Base-by-base conservation (phyloP, 2,113 vertebrate species). In the Vulpes vulpes region DNA sequence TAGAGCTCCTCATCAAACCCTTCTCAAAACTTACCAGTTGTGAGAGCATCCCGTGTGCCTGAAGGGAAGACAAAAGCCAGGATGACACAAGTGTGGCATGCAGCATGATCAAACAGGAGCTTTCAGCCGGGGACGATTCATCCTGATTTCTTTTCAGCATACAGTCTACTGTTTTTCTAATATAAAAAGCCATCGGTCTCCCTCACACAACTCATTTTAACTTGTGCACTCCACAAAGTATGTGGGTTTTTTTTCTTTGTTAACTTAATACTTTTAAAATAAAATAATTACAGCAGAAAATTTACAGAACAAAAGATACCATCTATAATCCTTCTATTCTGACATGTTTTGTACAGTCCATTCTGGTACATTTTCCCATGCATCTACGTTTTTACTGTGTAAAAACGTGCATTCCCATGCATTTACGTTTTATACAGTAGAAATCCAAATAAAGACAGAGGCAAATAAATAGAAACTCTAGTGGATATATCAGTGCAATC, bases 11-110 rank as follows among this genome's bases (percentile, higher is more conserved):
- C 49, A 57, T 25, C 53, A 71, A 97, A 69, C 43, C 35, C 59
- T 97, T 92, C 71, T 80, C 25, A 90, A 49, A 82, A 98, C 97
- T 98, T 96, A 98, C 98, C 98, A 69, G 43, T 0, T 62, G 67
- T 59, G 49, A 91, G 38, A 94, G 1, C 7, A 38, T 5, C 1
- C 2, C 0, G 53, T 71, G 74, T 11, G 22, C 43, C 96, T 98
- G 60, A 74, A 95, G 85, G 30, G 38, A 89, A 92, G 76, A 97
- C 38, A 98, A 88, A 92, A 95, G 43, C 0, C 49, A 97, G 35
- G 90, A 78, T 80, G 38, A 69, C 23, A 35, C 97, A 27, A 97
- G 38, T 38, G 17, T 69, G 30, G 53, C 17, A 53, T 4, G n/a
- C 22, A 7, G 38, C 2, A 4, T 55, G 43, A 32, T 9, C 32